Evolutionary conservation across 1,140 invertebrate species (phyloP).

Genomic region (Sycophaga agraensis): DNA sequence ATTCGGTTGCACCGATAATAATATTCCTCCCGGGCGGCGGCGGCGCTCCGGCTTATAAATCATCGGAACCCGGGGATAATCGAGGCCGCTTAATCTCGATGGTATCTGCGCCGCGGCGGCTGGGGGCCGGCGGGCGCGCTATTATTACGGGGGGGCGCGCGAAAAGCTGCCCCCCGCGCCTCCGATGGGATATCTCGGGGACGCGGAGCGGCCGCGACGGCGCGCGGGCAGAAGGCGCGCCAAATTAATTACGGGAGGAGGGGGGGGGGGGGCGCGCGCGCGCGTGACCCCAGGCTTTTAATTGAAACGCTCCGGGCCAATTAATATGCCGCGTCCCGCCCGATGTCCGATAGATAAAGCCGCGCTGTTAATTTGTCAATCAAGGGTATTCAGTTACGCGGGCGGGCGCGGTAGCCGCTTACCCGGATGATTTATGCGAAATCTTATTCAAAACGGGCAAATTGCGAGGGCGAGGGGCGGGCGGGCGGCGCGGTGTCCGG

Average conservation of each 20-base stretch:
- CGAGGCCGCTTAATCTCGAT: slow-evolving; percentile 25
- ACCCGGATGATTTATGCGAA: slow-evolving; percentile 2
- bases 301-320: slow-evolving; percentile 7
- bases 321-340: slow-evolving; percentile 2
- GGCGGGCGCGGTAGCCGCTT: background rate
- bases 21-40: slow-evolving; percentile 21
- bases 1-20: slow-evolving; percentile 41
- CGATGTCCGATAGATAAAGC: slow-evolving; percentile 2
- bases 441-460: slow-evolving; percentile 17
- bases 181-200: background rate
- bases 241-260: slow-evolving; percentile 13
- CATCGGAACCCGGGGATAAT: slow-evolving; percentile 22
- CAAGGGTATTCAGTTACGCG: background rate
- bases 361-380: slow-evolving; percentile 21
- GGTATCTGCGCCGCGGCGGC: background rate
- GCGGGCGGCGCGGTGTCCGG: too few relatives aligned
- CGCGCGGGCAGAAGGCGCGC: background rate
- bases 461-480: background rate
- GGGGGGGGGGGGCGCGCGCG: background rate
- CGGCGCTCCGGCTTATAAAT: slow-evolving; percentile 19
- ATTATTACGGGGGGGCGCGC: slow-evolving; percentile 5
- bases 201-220: too few relatives aligned
- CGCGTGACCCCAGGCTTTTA: slow-evolving; percentile 10
- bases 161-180: background rate
- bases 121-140: background rate